Evolutionary conservation across 2,113 vertebrate genomes (phyloP).

Genomic region (Amblyopsis rosae): DNA sequence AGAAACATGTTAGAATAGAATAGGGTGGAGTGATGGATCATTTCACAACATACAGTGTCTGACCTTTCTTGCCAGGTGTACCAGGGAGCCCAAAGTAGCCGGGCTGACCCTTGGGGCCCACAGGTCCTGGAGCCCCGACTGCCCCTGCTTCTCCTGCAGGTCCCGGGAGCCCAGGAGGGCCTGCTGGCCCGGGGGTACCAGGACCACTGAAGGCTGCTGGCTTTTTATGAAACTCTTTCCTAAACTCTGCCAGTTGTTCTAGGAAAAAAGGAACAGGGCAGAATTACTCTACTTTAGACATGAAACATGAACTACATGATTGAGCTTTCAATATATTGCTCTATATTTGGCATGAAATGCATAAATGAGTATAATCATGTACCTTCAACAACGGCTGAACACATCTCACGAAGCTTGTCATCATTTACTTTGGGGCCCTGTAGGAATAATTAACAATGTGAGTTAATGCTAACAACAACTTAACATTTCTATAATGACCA

Average conservation of each 20-base stretch:
- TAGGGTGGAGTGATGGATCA: not conserved
- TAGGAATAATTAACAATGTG: conserved; percentile 5
- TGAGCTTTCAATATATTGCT: not conserved
- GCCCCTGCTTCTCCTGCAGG: conserved; percentile 64
- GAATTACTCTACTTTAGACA: not conserved
- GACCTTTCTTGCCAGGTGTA: conserved; percentile 75
- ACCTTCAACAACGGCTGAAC: conserved; percentile 78
- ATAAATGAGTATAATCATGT: not conserved
- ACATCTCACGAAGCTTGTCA: conserved; percentile 77
- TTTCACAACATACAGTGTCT: not conserved
- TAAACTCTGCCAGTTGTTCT: conserved; percentile 79
- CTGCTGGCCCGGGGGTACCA: conserved; percentile 68
- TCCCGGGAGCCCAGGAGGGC: conserved; percentile 70
- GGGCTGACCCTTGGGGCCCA: conserved; percentile 72
- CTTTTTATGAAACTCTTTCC: conserved; percentile 72
- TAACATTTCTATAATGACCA: not conserved
- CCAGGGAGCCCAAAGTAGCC: conserved; percentile 80
- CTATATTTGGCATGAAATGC: no score
- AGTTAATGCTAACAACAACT: not conserved
- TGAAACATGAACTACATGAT: not conserved
- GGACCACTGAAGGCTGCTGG: conserved; percentile 72
- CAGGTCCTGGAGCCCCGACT: conserved; percentile 60
- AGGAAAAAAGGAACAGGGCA: not conserved
- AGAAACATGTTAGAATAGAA: no score
- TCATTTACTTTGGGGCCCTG: conserved; percentile 78